Evolutionary conservation across 2,888 invertebrate species (phyloP), one percentile per base, ranked within the genome.

Genomic region (Drosophila colorata): DNA sequence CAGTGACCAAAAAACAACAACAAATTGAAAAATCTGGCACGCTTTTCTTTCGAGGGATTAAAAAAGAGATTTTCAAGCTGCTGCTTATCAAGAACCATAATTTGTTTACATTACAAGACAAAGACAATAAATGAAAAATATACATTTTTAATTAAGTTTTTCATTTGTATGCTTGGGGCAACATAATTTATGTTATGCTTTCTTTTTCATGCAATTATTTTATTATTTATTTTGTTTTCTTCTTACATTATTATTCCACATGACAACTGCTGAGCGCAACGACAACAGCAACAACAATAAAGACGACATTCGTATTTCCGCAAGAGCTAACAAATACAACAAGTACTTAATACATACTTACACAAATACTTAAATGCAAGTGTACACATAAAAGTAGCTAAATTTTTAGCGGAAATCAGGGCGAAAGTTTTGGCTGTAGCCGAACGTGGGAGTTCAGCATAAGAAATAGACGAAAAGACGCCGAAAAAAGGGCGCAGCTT

Each of bases 391-490:
- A 28, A 13, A 13, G 37, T 55, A 28, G 46, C 59, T 52, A 52
- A 57, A 49, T 66, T 71, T 70, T 70, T 23, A 70, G 59, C 78
- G 81, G 82, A 79, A 81, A 70, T 60, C 73, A 40, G 55, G 66
- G 82, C 74, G 82, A 82, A 82, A 82, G 79, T 77, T 82, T 74
- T 47, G 60, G 49, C 53, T 41, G 25, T 51, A 63, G 43, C 44
- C 8, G 49, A 66, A 65, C 63, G 69, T 71, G 61, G 73, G 79
- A 68, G 69, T 47, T 14, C 25, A 7, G 28, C 37, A 46, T 14
- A 63, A 68, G 37, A 69, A 59, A 41, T 13, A 44, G 53, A 70
- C 37, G 23, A 37, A 48, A 58, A 65, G 25, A 41, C 28, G 43
- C 16, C 35, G 44, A 37, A 66, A 68, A 68, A 69, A 57, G 65